A percentile compares a stretch with the other conserved stretches of the same genome.
phyloP scores from a whole-genome alignment of 1,140 invertebrate genomes.

The Drosophila triauraria region DNA sequence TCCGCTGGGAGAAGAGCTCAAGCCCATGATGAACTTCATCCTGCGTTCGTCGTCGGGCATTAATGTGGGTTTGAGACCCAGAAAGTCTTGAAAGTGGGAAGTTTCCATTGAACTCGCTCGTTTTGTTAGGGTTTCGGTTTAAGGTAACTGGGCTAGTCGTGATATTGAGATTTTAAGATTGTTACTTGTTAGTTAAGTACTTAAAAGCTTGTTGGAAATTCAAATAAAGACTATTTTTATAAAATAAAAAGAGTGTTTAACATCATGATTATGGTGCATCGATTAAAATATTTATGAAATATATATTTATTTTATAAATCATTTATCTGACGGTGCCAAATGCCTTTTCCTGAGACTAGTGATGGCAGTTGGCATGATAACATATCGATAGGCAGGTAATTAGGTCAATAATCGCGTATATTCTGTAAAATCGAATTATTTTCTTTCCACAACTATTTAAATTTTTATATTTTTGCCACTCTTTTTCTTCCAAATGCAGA shows the following conservation, averaged over 20 bases:
- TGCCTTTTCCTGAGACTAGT: too few species aligned
- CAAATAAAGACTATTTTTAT: background rate
- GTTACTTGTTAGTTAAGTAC: constrained; percentile 6
- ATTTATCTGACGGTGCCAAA: too few species aligned
- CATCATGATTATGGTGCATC: background rate
- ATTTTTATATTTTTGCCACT: too few species aligned
- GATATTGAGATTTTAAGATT: constrained; percentile 11
- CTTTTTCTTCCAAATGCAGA: too few species aligned
- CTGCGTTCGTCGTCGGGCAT: constrained; percentile 59
- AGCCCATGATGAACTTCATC: constrained; percentile 70
- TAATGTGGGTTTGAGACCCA: constrained; percentile 46
- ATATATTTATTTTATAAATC: background rate
- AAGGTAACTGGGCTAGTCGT: constrained; percentile 11
- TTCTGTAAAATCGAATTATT: too few species aligned
- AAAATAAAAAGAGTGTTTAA: background rate
- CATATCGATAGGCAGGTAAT: too few species aligned
- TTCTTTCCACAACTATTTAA: too few species aligned
- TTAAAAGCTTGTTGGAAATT: constrained; percentile 1
- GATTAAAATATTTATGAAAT: background rate
- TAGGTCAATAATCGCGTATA: too few species aligned
- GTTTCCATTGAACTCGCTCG: too few species aligned
- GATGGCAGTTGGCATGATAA: too few species aligned
- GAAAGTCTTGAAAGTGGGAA: constrained; percentile 6
- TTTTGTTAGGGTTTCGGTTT: constrained; percentile 5
- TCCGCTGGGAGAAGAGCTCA: constrained; percentile 49